These are phyloP conservation scores for Epistrophella euchroma DNA, from an alignment of 2,888 invertebrate species.

Conservation along the genomic window DNA sequence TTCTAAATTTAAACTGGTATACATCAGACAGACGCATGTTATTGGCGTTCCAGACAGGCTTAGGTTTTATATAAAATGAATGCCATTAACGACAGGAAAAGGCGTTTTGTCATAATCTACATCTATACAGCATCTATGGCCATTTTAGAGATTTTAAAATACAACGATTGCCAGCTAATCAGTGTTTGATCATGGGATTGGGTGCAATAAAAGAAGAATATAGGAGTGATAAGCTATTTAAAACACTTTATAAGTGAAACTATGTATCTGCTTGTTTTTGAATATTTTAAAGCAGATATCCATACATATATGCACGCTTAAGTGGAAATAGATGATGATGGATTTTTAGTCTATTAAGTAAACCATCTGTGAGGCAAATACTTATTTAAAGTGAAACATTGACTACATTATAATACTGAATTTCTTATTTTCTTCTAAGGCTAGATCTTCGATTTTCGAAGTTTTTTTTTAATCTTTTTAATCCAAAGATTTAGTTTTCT, in stretches of 20 bases:
- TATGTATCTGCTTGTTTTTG: constrained; percentile 2
- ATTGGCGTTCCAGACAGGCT: constrained; percentile 53
- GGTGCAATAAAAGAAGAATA: neutral
- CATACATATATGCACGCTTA: neutral
- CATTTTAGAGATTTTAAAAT: constrained; percentile 66
- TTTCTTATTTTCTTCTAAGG: neutral
- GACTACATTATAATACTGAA: neutral
- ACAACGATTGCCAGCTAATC: constrained; percentile 57
- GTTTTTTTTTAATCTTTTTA: no score
- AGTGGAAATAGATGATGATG: constrained; percentile 6
- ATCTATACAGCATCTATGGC: constrained; percentile 30
- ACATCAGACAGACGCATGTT: constrained; percentile 44
- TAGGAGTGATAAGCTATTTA: neutral
- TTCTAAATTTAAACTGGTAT: constrained; percentile 37
- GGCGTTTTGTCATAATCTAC: constrained; percentile 71
- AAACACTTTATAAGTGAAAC: constrained; percentile 1
- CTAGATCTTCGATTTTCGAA: no score
- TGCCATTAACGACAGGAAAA: constrained; percentile 57
- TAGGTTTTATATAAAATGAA: constrained; percentile 68
- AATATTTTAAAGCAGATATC: neutral
- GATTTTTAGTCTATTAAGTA: constrained; percentile 4
- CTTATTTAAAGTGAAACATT: neutral
- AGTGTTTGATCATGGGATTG: constrained; percentile 47
- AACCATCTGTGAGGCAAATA: constrained; percentile 16
- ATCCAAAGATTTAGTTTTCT: no score